Evolutionary conservation across 2,797 vertebrate genomes (phyloP).

Genomic region (Hirundo rustica): DNA sequence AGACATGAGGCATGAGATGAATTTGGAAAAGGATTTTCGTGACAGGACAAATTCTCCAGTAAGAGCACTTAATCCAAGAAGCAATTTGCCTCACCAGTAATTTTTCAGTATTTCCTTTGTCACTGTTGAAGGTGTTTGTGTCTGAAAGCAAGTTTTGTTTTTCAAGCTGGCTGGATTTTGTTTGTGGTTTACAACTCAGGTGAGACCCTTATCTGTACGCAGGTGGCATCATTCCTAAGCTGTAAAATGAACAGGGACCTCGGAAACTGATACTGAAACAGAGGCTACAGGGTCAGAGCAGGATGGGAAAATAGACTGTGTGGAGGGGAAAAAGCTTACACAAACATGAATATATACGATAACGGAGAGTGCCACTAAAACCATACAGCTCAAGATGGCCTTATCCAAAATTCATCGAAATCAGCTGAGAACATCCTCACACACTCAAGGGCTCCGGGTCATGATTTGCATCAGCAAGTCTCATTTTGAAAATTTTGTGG

Average conservation of each 20-base stretch:
- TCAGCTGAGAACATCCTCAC: neutral
- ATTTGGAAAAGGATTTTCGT: neutral
- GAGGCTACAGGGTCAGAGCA: neutral
- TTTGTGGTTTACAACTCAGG: neutral
- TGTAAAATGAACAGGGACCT: neutral
- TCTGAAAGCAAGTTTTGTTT: neutral
- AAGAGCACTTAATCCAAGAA: conserved; percentile 20
- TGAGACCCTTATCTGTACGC: neutral
- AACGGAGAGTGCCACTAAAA: neutral
- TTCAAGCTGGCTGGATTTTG: neutral
- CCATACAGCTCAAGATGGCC: neutral
- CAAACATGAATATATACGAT: neutral
- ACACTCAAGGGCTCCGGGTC: neutral
- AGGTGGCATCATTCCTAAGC: neutral
- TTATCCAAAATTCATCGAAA: neutral
- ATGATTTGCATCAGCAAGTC: neutral
- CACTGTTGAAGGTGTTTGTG: neutral
- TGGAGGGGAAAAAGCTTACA: neutral
- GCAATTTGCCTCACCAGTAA: conserved; percentile 20
- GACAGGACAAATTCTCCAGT: neutral
- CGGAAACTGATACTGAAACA: neutral
- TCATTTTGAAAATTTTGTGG: neutral
- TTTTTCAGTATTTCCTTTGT: conserved; percentile 8
- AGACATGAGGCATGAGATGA: neutral
- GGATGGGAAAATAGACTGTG: neutral